Evolutionary conservation across 2,113 vertebrate genomes (phyloP).

Genomic region (Climacteris rufus): DNA sequence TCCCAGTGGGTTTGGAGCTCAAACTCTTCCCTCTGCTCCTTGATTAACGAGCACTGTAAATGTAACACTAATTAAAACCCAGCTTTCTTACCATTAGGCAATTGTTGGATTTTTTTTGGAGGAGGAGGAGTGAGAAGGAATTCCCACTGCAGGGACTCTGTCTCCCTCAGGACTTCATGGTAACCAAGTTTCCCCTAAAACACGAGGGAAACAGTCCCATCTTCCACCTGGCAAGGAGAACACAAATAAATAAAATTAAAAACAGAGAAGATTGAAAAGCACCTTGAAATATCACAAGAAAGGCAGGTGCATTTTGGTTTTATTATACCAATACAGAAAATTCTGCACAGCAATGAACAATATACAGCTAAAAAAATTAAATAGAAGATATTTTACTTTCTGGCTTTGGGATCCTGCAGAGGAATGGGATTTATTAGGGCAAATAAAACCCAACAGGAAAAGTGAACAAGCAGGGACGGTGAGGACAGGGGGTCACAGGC

Average conservation of each 20-base stretch:
- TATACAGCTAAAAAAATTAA: not conserved
- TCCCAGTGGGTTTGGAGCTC: not conserved
- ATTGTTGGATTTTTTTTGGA: not conserved
- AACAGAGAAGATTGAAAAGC: not conserved
- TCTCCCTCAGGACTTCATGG: constrained; percentile 79
- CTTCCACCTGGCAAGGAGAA: constrained; percentile 59
- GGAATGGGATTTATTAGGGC: not conserved
- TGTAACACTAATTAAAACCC: not conserved
- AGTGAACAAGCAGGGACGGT: not conserved
- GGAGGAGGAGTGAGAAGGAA: constrained; percentile 68
- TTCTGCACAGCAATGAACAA: not conserved
- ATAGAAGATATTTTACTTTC: not conserved
- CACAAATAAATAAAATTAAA: not conserved
- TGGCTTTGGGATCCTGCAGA: not conserved
- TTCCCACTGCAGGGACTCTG: constrained; percentile 76
- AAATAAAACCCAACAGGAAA: not conserved
- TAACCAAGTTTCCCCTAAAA: constrained; percentile 56
- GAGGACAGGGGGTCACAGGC: not conserved
- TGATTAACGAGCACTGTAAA: accelerated
- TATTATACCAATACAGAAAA: not conserved
- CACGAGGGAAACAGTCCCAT: constrained; percentile 32
- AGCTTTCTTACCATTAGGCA: constrained; percentile 83
- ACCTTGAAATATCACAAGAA: not conserved
- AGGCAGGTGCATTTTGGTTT: not conserved
- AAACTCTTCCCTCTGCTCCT: not conserved